Base-by-base conservation (phyloP, 2,797 vertebrate species). In the Apodemus agrarius region DNA sequence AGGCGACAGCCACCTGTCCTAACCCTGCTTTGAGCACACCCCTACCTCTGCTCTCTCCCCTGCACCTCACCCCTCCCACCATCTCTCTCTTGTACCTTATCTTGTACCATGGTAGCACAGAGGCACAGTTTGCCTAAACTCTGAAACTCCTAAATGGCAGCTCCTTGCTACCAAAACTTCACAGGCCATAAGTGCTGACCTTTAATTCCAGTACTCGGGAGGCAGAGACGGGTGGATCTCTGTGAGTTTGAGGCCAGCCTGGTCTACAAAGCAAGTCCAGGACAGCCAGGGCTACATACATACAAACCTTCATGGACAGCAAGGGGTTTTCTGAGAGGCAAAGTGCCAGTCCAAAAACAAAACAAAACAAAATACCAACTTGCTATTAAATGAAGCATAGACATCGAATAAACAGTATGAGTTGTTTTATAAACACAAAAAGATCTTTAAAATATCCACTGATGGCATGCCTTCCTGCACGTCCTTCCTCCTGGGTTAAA, bases 81-180 rank as follows among this genome's bases (percentile, higher is more conserved):
- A 0, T 16, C 52, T 74, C 31, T 29, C 40, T 0, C 11, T 22
- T 7, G 57, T 65, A 40, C 43, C 22, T 52, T 65, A 17, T 0
- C 3, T n/a, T n/a, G n/a, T n/a, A n/a, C 4, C 43, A 3, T 0
- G 0, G 14, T 9, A 4, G 26, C 63, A 29, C 11, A 31, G 52
- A 40, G 12, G 0, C 0, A 24, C 12, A 5, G 40, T 1, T 54
- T n/a, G 22, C 94, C 87, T 81, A 24, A 22, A 11, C 59, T 78
- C 74, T 59, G 52, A 72, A 46, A 13, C 26, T 29, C 84, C 84
- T n/a, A 22, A 16, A 78, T 19, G 74, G 43, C 65, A 78, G 43
- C 29, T 57, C 29, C 49, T 84, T 61, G 85, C 63, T 1, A 49
- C 8, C 3, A 67, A 85, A 89, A 72, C 22, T 6, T 40, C n/a